Evolutionary conservation across 2,888 invertebrate genomes (phyloP).

Genomic region (Pedicia rivosa): DNA sequence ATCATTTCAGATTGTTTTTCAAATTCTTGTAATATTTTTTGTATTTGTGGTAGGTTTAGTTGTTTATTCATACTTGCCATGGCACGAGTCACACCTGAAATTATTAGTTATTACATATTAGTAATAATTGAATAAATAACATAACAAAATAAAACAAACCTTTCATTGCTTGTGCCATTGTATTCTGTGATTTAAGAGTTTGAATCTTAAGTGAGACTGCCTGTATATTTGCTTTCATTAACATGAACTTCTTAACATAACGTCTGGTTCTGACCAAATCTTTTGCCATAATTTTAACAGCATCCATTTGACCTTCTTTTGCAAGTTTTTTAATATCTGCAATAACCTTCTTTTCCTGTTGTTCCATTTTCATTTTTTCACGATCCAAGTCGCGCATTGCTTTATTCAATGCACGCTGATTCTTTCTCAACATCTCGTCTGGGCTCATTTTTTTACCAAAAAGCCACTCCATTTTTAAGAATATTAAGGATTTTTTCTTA

Average conservation of each 20-base stretch:
- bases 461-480: conserved; percentile 68
- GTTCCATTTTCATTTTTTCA: conserved; percentile 89
- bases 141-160: conserved; percentile 33
- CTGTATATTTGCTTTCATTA: conserved; percentile 99
- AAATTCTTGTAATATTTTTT: conserved; percentile 92
- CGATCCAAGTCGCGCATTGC: conserved; percentile 96
- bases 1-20: conserved; percentile 99
- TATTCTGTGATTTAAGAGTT: conserved; percentile 93
- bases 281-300: conserved; percentile 99
- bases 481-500: conserved; percentile 12
- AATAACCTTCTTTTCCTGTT: conserved; percentile 97
- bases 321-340: conserved; percentile 97
- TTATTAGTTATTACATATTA: no score
- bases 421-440: conserved; percentile 95
- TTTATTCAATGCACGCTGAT: conserved; percentile 93
- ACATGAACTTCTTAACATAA: conserved; percentile 95
- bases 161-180: conserved; percentile 99
- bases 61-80: conserved; percentile 98
- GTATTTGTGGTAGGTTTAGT: conserved; percentile 96
- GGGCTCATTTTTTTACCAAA: conserved; percentile 95
- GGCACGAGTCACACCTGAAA: conserved; percentile 73
- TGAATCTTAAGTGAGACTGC: conserved; percentile 95
- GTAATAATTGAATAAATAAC: no score
- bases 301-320: conserved; percentile 99
- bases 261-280: conserved; percentile 91